Conservation (phyloP, 2,888 invertebrate genomes). For the Phorcus lineatus region DNA sequence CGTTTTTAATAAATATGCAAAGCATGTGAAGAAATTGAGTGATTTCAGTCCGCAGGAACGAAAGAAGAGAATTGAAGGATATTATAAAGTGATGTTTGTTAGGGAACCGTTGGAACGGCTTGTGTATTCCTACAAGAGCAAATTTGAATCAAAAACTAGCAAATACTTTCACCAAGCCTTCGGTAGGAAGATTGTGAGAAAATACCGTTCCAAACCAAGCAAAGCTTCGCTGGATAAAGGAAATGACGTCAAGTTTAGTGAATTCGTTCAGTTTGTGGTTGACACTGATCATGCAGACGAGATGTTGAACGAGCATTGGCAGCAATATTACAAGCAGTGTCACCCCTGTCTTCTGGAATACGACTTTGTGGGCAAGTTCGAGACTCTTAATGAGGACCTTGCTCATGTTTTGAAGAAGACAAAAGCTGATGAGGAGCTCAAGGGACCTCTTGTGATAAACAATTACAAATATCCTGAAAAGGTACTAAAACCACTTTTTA, state of each 20-base stretch:
- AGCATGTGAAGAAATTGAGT: conserved; percentile 33
- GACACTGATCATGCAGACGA: conserved; percentile 35
- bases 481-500: conserved; percentile 76
- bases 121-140: conserved; percentile 90
- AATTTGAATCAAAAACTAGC: conserved; percentile 79
- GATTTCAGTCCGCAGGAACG: conserved; percentile 33
- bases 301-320: conserved; percentile 87
- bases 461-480: conserved; percentile 35
- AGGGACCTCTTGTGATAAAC: conserved; percentile 29
- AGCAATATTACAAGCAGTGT: conserved; percentile 86
- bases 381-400: conserved; percentile 79
- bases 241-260: conserved; percentile 41
- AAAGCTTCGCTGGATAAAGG: conserved; percentile 39
- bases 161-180: conserved; percentile 75
- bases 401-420: conserved; percentile 30
- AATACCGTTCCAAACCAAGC: conserved; percentile 37
- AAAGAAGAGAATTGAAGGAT: conserved; percentile 71
- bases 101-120: conserved; percentile 92
- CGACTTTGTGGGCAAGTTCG: conserved; percentile 91
- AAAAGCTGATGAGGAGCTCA: conserved; percentile 32
- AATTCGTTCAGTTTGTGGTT: conserved; percentile 42
- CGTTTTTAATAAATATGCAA: conserved; percentile 43
- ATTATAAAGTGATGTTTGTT: conserved; percentile 88
- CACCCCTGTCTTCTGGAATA: conserved; percentile 90
- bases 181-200: conserved; percentile 50